Percentiles rank a stretch among this genome's conserved stretches.
These are phyloP conservation scores for Aphidius ervi DNA, from an alignment of 1,140 invertebrate species.

Conservation along the genomic window DNA sequence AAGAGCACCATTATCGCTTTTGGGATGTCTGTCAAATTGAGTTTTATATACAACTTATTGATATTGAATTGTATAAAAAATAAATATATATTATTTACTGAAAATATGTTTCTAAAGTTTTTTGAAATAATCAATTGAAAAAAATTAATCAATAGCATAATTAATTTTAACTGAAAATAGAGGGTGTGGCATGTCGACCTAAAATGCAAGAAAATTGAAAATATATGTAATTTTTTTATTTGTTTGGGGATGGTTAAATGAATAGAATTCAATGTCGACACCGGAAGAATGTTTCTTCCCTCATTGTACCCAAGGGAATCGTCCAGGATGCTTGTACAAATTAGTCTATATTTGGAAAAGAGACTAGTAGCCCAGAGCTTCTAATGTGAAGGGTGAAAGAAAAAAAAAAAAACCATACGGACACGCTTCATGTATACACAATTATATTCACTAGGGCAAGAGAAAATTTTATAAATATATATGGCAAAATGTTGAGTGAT, in stretches of 20 bases:
- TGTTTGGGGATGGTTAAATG: constrained; percentile 31
- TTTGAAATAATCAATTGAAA: no score
- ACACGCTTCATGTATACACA: no score
- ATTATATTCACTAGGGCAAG: no score
- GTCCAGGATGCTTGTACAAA: constrained; percentile 39
- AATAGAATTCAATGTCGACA: constrained; percentile 43
- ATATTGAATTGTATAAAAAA: no score
- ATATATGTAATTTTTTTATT: constrained; percentile 31
- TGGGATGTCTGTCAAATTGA: no score
- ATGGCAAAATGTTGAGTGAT: no score
- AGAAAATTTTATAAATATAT: no score
- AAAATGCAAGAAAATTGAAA: constrained; percentile 41
- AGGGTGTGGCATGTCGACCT: constrained; percentile 11
- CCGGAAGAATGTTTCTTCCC: constrained; percentile 24
- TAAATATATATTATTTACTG: no score
- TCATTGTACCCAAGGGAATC: constrained; percentile 43
- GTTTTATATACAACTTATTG: no score
- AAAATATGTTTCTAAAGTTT: no score
- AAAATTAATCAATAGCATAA: no score
- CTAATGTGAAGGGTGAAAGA: neutral
- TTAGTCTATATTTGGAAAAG: constrained; percentile 44
- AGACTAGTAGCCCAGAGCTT: neutral
- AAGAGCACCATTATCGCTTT: no score
- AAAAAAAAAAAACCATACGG: neutral
- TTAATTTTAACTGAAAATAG: neutral